These are phyloP conservation scores for Rhodinocichla rosea DNA, from an alignment of 2,113 vertebrate species.

Conservation along the genomic window DNA sequence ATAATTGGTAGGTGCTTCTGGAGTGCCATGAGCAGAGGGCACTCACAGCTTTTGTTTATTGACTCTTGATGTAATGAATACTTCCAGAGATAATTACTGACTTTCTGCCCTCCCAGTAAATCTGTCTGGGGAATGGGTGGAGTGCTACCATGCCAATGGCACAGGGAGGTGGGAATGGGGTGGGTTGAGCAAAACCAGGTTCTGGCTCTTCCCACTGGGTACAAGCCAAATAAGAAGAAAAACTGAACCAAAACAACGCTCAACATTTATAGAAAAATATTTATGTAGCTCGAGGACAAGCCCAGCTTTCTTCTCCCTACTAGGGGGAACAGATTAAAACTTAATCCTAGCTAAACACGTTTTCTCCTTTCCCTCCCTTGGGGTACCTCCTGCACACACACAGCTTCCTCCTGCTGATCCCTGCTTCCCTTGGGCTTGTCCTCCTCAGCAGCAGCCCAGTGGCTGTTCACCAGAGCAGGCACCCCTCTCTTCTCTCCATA, in stretches of 20 bases:
- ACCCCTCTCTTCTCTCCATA: fast-evolving
- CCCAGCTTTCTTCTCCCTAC: neutral
- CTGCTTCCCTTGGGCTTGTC: neutral
- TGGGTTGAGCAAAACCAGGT: neutral
- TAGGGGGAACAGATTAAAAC: neutral
- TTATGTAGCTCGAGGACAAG: neutral
- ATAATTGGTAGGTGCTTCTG: constrained; percentile 38
- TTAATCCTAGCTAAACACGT: constrained; percentile 21
- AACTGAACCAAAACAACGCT: too few species aligned
- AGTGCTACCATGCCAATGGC: fast-evolving
- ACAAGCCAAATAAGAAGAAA: neutral
- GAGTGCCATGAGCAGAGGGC: constrained; percentile 10
- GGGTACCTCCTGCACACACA: neutral
- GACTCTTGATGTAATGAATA: constrained; percentile 27
- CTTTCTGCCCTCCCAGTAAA: neutral
- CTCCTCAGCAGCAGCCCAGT: neutral
- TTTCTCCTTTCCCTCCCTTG: neutral
- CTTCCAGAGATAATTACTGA: constrained; percentile 15
- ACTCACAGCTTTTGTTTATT: constrained; percentile 28
- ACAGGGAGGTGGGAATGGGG: neutral
- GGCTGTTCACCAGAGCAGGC: neutral
- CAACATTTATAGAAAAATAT: neutral
- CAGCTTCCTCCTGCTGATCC: neutral
- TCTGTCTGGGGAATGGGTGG: neutral
- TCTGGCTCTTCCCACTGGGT: fast-evolving